Evolutionary conservation across 2,113 vertebrate species (phyloP).

Genomic region (Corydoras maculifer): DNA sequence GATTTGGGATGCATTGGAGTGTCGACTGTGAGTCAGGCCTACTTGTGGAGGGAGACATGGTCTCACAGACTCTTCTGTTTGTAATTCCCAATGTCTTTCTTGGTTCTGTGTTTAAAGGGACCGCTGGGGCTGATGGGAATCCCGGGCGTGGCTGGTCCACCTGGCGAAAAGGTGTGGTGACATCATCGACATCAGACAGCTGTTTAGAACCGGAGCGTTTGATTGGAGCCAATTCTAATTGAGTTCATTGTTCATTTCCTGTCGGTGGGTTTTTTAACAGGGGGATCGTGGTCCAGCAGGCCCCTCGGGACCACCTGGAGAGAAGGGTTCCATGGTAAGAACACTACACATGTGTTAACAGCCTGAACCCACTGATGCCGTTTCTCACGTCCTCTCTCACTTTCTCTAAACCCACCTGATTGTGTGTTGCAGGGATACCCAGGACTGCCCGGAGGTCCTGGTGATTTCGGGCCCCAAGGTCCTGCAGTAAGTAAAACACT

Average conservation of each 20-base stretch:
- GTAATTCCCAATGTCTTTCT: background rate
- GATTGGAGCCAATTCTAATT: background rate
- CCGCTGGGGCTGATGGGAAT: slow-evolving; percentile 78
- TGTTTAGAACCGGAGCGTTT: background rate
- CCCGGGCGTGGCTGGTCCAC: slow-evolving; percentile 71
- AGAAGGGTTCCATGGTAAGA: slow-evolving; percentile 85
- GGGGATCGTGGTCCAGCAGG: slow-evolving; percentile 87
- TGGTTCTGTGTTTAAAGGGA: slow-evolving; percentile 65
- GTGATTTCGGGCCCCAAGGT: slow-evolving; percentile 79
- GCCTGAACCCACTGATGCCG: background rate
- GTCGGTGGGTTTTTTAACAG: slow-evolving; percentile 56
- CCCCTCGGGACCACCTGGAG: slow-evolving; percentile 80
- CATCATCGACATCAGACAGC: background rate
- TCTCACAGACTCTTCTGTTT: background rate
- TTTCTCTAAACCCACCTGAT: too few species aligned
- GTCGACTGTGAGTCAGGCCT: too few species aligned
- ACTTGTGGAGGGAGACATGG: too few species aligned
- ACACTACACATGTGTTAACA: background rate
- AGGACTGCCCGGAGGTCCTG: slow-evolving; percentile 78
- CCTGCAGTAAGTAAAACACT: slow-evolving; percentile 72
- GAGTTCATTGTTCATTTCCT: background rate
- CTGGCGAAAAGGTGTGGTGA: slow-evolving; percentile 87
- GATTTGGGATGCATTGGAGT: too few species aligned
- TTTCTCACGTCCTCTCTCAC: too few species aligned
- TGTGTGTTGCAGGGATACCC: slow-evolving; percentile 76